Percentiles rank a stretch among this genome's conserved stretches.
Evolutionary conservation across 1,140 invertebrate species (phyloP).

Genomic region (Halesus radiatus): DNA sequence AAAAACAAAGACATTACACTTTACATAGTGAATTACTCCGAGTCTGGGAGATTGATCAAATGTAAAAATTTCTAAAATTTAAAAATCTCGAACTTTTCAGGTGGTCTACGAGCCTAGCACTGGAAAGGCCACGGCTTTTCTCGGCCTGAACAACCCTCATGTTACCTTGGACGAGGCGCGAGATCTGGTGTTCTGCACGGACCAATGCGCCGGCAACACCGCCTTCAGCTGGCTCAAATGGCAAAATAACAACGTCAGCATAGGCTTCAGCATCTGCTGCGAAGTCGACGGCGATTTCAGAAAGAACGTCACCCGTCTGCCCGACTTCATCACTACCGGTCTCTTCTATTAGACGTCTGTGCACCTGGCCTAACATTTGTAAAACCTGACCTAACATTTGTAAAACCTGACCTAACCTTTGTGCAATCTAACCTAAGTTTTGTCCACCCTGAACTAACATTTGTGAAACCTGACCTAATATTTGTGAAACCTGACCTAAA

Average conservation of each 20-base stretch:
- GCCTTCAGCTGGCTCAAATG: constrained; percentile 71
- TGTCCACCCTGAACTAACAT: too few relatives aligned
- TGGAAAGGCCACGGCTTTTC: constrained; percentile 71
- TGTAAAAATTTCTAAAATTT: too few relatives aligned
- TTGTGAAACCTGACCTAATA: too few relatives aligned
- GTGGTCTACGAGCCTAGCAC: constrained; percentile 71
- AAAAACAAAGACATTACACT: too few relatives aligned
- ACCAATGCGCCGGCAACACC: constrained; percentile 68
- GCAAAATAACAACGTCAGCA: constrained; percentile 66
- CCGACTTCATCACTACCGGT: constrained; percentile 45
- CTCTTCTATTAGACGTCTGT: too few relatives aligned
- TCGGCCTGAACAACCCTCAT: constrained; percentile 78
- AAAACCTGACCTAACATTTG: too few relatives aligned
- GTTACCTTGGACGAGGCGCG: constrained; percentile 61
- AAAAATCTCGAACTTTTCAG: constrained; percentile 59
- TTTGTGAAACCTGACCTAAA: too few relatives aligned
- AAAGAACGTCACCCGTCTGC: constrained; percentile 69
- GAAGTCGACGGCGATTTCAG: constrained; percentile 73
- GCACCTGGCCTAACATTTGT: too few relatives aligned
- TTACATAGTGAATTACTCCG: too few relatives aligned
- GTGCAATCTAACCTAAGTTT: too few relatives aligned
- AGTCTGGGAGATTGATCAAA: too few relatives aligned
- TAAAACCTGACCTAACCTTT: too few relatives aligned
- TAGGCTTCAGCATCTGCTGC: constrained; percentile 78
- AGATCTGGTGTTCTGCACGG: constrained; percentile 71